Percentiles rank a stretch among this genome's conserved stretches.
Evolutionary conservation across 2,113 vertebrate species (phyloP).

Genomic region (Hemiscyllium ocellatum): DNA sequence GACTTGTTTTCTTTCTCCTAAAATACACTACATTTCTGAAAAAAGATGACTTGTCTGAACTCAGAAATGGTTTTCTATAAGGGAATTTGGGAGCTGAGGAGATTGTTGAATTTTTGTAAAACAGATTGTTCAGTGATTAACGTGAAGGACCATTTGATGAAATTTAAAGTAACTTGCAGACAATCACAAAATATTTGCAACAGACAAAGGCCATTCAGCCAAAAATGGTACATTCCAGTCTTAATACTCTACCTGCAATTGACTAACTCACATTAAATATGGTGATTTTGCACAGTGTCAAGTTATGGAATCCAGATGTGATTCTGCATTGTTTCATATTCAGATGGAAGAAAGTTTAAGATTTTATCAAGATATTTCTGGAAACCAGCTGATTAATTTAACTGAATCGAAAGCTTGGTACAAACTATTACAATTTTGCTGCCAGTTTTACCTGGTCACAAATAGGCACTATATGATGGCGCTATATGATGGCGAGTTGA

Average conservation of each 20-base stretch:
- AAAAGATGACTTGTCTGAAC: not conserved
- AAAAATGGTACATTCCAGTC: not conserved
- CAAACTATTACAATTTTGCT: not conserved
- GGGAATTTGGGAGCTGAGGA: not conserved
- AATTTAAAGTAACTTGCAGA: not conserved
- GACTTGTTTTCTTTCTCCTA: not conserved
- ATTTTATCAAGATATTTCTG: not conserved
- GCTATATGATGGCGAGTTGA: not conserved
- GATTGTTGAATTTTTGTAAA: not conserved
- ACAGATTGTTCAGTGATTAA: not conserved
- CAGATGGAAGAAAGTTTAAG: not conserved
- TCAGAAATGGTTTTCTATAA: not conserved
- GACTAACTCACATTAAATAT: not conserved
- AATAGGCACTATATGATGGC: not conserved
- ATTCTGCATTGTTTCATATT: not conserved
- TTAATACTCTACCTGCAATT: not conserved
- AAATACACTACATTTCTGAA: not conserved
- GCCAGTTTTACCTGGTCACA: not conserved
- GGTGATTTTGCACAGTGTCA: not conserved
- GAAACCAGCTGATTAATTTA: not conserved
- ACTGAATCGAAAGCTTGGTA: not conserved
- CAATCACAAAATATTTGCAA: not conserved
- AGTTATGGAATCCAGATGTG: not conserved
- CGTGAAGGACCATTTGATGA: not conserved
- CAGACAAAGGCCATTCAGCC: not conserved